phyloP scores from a whole-genome alignment of 2,113 vertebrate species.

The Pangasianodon gigas region DNA sequence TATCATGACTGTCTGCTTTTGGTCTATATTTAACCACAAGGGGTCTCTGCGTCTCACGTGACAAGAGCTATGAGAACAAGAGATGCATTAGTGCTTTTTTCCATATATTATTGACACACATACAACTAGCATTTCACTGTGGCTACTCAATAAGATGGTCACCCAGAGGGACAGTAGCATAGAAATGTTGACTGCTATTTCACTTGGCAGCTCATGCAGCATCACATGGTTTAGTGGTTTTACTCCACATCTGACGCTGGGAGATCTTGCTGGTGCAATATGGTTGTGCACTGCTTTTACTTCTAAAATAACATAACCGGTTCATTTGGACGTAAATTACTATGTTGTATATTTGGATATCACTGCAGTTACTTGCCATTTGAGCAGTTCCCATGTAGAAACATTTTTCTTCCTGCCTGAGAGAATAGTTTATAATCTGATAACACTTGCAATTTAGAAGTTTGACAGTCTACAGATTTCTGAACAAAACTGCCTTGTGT shows the following conservation, averaged over 20 bases:
- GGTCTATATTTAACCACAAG: neutral
- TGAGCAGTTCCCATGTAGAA: neutral
- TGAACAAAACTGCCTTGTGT: neutral
- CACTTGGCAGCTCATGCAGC: constrained; percentile 38
- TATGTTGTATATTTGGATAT: constrained; percentile 4
- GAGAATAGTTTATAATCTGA: constrained; percentile 5
- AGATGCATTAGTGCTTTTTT: constrained; percentile 40
- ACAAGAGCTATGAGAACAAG: constrained; percentile 17
- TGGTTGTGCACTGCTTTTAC: constrained; percentile 2
- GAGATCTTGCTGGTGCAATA: constrained; percentile 11
- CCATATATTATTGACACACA: constrained; percentile 44
- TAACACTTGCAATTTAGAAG: neutral
- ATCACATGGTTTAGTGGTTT: neutral
- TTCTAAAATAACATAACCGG: constrained; percentile 8
- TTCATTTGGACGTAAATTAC: constrained; percentile 22
- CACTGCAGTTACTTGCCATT: neutral
- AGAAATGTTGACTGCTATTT: constrained; percentile 23
- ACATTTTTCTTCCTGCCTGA: constrained; percentile 8
- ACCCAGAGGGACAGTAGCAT: constrained; percentile 8
- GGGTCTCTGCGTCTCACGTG: constrained; percentile 33
- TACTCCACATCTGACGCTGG: constrained; percentile 15
- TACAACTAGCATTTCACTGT: constrained; percentile 14
- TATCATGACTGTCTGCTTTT: neutral
- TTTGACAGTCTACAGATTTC: neutral
- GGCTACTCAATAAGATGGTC: constrained; percentile 5